phyloP scores from a whole-genome alignment of 2,797 vertebrate genomes.

The Gallinago stenura region DNA sequence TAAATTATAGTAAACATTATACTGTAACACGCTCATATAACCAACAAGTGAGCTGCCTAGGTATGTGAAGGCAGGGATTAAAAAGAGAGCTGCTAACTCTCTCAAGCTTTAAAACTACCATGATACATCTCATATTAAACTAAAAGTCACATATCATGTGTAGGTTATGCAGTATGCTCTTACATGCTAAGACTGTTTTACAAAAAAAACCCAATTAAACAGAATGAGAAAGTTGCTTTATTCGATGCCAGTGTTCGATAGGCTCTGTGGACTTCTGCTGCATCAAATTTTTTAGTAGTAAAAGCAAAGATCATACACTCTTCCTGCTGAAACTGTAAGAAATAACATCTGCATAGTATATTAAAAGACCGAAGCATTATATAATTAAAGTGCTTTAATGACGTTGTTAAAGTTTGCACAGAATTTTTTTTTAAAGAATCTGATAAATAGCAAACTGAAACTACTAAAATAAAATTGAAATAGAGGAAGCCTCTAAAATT shows the following conservation, averaged over 20 bases:
- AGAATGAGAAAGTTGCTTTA: background rate
- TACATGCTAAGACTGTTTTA: background rate
- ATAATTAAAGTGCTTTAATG: slow-evolving; percentile 21
- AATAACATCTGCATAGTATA: slow-evolving; percentile 12
- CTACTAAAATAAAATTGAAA: slow-evolving; percentile 1
- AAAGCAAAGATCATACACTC: background rate
- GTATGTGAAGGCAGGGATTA: background rate
- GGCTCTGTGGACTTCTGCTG: background rate
- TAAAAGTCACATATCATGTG: background rate
- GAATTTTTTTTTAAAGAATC: background rate
- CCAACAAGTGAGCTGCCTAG: background rate
- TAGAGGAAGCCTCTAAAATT: background rate
- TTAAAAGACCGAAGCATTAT: background rate
- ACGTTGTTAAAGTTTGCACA: slow-evolving; percentile 2
- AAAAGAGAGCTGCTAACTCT: background rate
- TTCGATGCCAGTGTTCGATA: background rate
- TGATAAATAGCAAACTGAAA: slow-evolving; percentile 31
- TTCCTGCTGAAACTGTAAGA: slow-evolving; percentile 17
- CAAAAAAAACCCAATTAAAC: background rate
- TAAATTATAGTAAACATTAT: background rate
- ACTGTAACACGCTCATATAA: background rate
- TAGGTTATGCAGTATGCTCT: background rate
- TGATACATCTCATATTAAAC: background rate
- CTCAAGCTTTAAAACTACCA: background rate
- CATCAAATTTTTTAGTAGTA: background rate